A percentile compares a stretch with the other conserved stretches of the same genome.
Evolutionary conservation across 2,888 invertebrate species (phyloP).

Genomic region (Luperina testacea): DNA sequence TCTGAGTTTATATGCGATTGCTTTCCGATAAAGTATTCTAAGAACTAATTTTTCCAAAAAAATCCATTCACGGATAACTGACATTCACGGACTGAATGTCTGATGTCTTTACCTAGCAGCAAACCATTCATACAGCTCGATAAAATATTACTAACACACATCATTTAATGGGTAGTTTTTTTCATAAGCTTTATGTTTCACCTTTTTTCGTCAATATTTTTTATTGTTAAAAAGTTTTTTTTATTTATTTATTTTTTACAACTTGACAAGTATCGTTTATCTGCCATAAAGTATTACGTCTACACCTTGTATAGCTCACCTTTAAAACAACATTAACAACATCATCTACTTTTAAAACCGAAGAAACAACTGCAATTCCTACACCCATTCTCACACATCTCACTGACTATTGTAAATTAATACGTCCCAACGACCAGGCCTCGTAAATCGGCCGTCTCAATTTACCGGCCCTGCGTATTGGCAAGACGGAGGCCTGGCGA

Average conservation of each 20-base stretch:
- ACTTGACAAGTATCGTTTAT: background rate
- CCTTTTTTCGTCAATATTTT: background rate
- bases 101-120: background rate
- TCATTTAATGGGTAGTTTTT: background rate
- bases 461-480: slow-evolving; percentile 72
- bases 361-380: slow-evolving; percentile 10
- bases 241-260: background rate
- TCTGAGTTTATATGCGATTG: background rate
- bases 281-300: background rate
- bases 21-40: background rate
- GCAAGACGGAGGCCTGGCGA: slow-evolving; percentile 70
- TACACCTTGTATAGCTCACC: background rate
- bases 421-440: slow-evolving; percentile 52
- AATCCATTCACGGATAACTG: background rate
- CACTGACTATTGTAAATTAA: slow-evolving; percentile 58
- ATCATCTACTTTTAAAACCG: background rate
- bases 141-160: background rate
- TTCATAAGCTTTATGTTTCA: background rate
- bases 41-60: too few species aligned
- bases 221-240: too few species aligned
- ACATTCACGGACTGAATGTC: too few species aligned
- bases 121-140: background rate
- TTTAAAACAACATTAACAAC: background rate
- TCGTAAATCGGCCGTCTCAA: slow-evolving; percentile 78
- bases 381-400: slow-evolving; percentile 35